Evolutionary conservation across 2,113 vertebrate species (phyloP).

Genomic region (Atractosteus spatula): DNA sequence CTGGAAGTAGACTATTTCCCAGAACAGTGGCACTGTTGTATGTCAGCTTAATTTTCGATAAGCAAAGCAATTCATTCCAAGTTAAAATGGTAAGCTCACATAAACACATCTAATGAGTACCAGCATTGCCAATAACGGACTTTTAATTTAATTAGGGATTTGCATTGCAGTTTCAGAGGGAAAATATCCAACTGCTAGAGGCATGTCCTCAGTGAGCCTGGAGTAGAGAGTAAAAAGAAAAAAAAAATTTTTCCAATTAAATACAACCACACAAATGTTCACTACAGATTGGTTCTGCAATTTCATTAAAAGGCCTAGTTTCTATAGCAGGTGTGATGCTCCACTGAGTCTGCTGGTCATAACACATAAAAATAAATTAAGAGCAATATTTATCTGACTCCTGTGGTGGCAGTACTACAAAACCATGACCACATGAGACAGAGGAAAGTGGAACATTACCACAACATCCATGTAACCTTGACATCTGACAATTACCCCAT

Average conservation of each 20-base stretch:
- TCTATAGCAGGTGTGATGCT: too few relatives aligned
- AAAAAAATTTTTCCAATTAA: neutral
- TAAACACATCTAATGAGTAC: slow-evolving; percentile 10
- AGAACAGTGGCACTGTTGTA: neutral
- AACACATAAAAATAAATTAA: neutral
- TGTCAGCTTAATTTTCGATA: neutral
- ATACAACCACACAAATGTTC: too few relatives aligned
- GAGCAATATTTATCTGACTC: too few relatives aligned
- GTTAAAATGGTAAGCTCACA: slow-evolving; percentile 7
- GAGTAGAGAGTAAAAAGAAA: neutral
- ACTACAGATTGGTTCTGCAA: too few relatives aligned
- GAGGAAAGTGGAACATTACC: too few relatives aligned
- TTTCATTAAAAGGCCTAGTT: too few relatives aligned
- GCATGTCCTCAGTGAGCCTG: neutral
- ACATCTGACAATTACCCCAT: too few relatives aligned
- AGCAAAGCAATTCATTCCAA: neutral
- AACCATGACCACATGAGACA: too few relatives aligned
- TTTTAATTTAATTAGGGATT: slow-evolving; percentile 20
- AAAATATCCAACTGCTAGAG: slow-evolving; percentile 3
- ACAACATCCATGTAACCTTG: too few relatives aligned
- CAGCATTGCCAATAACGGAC: slow-evolving; percentile 16
- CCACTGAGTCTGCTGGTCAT: neutral
- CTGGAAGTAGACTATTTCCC: neutral
- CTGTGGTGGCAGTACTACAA: too few relatives aligned
- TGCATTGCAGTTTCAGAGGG: slow-evolving; percentile 5